phyloP scores from a whole-genome alignment of 2,797 vertebrate genomes.

The Lacerta agilis region DNA sequence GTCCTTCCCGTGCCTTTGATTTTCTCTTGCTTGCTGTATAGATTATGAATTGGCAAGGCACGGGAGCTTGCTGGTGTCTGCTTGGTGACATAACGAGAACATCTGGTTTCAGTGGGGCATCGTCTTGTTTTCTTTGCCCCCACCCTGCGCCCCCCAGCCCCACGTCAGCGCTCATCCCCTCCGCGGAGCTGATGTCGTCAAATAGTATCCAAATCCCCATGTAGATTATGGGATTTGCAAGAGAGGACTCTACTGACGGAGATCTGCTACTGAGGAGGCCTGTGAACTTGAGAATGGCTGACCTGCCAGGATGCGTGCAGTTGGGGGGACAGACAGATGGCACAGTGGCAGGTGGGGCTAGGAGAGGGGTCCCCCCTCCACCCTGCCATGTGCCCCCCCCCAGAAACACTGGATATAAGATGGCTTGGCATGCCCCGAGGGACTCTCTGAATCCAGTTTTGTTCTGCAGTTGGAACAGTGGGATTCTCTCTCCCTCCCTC shows the following conservation, averaged over 20 bases:
- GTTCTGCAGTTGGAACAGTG: neutral
- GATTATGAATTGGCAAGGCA: neutral
- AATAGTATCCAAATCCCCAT: conserved; percentile 55
- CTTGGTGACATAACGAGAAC: conserved; percentile 7
- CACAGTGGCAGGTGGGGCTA: conserved; percentile 44
- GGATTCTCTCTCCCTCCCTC: neutral
- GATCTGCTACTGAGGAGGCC: conserved; percentile 66
- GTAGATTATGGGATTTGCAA: conserved; percentile 57
- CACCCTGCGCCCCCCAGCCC: neutral
- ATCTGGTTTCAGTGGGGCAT: conserved; percentile 35
- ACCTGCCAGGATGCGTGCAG: conserved; percentile 11
- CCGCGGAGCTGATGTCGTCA: conserved; percentile 43
- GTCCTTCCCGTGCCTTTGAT: neutral
- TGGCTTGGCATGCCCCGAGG: conserved; percentile 27
- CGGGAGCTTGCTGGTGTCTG: conserved; percentile 34
- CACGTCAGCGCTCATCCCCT: conserved; percentile 4
- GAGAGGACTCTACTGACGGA: conserved; percentile 37
- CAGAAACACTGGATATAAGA: conserved; percentile 5
- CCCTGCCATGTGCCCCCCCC: neutral
- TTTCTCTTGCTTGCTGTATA: neutral
- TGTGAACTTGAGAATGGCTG: conserved; percentile 44
- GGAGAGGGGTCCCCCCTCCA: conserved; percentile 31
- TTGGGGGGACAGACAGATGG: conserved; percentile 50
- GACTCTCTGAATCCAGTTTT: neutral
- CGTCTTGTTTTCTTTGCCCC: neutral